These are phyloP conservation scores for Eupithecia subfuscata DNA, from an alignment of 2,888 invertebrate genomes.

Conservation along the genomic window DNA sequence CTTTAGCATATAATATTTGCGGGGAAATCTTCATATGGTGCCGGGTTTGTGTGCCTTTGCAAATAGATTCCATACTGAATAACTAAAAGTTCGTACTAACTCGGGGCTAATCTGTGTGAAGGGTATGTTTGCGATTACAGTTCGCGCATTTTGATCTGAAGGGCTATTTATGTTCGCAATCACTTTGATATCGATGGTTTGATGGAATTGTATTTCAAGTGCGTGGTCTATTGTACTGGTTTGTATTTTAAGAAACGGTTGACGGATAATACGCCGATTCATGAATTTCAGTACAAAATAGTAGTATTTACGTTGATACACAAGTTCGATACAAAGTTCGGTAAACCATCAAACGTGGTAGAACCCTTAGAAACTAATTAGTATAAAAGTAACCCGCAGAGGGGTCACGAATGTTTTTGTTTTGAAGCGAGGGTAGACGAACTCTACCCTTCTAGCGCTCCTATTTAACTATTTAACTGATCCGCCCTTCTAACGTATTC, in stretches of 20 bases:
- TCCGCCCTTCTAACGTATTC: constrained; percentile 77
- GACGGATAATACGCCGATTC: background rate
- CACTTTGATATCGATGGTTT: constrained; percentile 50
- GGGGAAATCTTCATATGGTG: constrained; percentile 55
- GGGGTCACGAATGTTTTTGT: constrained; percentile 35
- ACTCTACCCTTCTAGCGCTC: constrained; percentile 58
- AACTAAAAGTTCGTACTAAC: constrained; percentile 43
- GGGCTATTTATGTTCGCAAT: constrained; percentile 53
- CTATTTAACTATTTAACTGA: constrained; percentile 80
- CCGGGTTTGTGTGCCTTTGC: constrained; percentile 51
- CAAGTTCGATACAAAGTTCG: background rate
- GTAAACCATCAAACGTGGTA: background rate
- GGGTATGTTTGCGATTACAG: constrained; percentile 60
- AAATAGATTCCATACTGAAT: constrained; percentile 69
- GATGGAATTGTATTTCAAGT: constrained; percentile 38
- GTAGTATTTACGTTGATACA: background rate
- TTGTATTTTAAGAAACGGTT: background rate
- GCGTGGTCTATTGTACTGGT: constrained; percentile 17
- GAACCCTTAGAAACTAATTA: constrained; percentile 33
- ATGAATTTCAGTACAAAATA: background rate
- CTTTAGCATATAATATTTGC: constrained; percentile 67
- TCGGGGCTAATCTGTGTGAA: constrained; percentile 39
- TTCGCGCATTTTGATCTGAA: constrained; percentile 57
- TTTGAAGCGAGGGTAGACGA: constrained; percentile 40
- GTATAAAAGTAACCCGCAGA: constrained; percentile 27